Base-by-base conservation (phyloP, 1,140 invertebrate species). In the Phymorhynchus buccinoides region DNA sequence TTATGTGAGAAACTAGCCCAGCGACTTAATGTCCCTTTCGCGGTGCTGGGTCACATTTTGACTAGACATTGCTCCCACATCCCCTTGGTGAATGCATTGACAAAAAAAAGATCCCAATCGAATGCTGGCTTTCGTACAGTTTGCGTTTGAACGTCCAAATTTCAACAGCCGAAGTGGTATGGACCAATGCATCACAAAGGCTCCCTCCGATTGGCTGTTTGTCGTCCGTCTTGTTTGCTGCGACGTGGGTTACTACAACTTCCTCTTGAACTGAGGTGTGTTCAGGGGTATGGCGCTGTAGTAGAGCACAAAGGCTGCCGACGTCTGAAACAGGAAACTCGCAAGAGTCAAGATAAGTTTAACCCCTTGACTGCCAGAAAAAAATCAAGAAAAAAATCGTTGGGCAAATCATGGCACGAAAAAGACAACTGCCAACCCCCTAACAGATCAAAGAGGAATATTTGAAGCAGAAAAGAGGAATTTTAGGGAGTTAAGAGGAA, bases 281-380 rank as follows among this genome's bases (percentile, higher is more conserved):
- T 39, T 66, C 56, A 91, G 75, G 3, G 90, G 88, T 41, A 91
- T 89, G 1, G 89, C 89, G 35, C 89, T 90, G 82, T 92, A 92
- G 73, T 89, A 92, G 18, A 92, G 62, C 2, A 92, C 89, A 88
- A 88, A 92, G 6, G 89, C 91, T 9, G 90, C 90, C 12, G 90
- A 89, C 6, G 89, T 89, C 91, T 92, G 91, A 86, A 89, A 32
- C 77, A 83, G 7, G 56, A 73, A 81, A 18, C 12, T 30, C 39
- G 35, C 22, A 30, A 3, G 6, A 30, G 48, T 7, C n/a, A 22
- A 82, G n/a, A 16, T 52, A 37, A 80, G 22, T 62, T 62, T 18
- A 27, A 30, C n/a, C n/a, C n/a, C n/a, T n/a, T n/a, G n/a, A n/a
- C n/a, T n/a, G n/a, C n/a, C n/a, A n/a, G n/a, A n/a, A n/a, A n/a